phyloP scores from a whole-genome alignment of 1,140 invertebrate genomes.

The Drosophila hydei region DNA sequence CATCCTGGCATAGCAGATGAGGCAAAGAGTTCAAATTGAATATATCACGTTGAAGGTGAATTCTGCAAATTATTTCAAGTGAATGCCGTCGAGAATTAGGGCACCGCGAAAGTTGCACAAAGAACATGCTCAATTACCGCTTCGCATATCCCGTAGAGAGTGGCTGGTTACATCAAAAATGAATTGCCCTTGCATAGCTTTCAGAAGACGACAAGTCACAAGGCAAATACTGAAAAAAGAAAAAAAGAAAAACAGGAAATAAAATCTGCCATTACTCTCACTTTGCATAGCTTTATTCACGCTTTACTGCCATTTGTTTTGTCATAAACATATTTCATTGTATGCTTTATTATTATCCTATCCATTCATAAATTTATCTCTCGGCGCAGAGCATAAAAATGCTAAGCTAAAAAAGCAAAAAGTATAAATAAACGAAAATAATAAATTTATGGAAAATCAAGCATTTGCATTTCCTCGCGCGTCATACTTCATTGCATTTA shows the following conservation, averaged over 20 bases:
- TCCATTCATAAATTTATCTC: constrained; percentile 55
- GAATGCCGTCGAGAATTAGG: constrained; percentile 2
- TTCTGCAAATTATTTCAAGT: not conserved
- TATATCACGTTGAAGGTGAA: constrained; percentile 10
- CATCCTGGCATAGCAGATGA: constrained; percentile 19
- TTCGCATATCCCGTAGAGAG: not conserved
- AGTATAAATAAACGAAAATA: constrained; percentile 36
- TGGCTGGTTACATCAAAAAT: constrained; percentile 4
- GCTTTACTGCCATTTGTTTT: constrained; percentile 71
- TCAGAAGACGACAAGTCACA: constrained; percentile 5
- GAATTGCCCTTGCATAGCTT: not conserved
- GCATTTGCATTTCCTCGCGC: constrained; percentile 42
- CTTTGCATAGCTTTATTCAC: constrained; percentile 58
- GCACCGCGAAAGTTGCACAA: not conserved
- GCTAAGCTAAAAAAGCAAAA: constrained; percentile 13
- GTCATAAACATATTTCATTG: constrained; percentile 74
- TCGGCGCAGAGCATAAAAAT: constrained; percentile 36
- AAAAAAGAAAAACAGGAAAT: not conserved
- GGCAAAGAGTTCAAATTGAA: constrained; percentile 1
- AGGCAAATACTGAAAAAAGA: constrained; percentile 4
- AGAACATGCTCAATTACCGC: not conserved
- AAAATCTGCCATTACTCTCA: constrained; percentile 41
- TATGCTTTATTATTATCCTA: constrained; percentile 48
- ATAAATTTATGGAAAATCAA: constrained; percentile 60
- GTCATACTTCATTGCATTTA: constrained; percentile 28